These are phyloP conservation scores for Centropus unirufus DNA, from an alignment of 2,113 vertebrate genomes.

Conservation along the genomic window DNA sequence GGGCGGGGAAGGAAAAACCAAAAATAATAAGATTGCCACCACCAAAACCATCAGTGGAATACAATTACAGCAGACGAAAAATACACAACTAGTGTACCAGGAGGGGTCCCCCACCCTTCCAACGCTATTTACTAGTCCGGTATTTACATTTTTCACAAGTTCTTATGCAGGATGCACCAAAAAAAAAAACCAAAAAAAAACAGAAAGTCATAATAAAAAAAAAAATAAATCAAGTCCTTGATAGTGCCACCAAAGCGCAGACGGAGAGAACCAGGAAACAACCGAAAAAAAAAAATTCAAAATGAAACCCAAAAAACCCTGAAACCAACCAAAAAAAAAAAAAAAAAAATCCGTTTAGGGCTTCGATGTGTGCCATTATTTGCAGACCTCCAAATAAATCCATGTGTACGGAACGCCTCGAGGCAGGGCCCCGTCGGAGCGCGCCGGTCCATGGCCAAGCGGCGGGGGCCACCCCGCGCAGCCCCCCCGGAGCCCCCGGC, in stretches of 20 bases:
- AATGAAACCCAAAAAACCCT: neutral
- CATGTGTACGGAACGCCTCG: neutral
- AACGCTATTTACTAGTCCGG: conserved; percentile 79
- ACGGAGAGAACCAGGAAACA: conserved; percentile 23
- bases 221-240: conserved; percentile 37
- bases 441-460: neutral
- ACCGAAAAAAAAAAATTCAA: neutral
- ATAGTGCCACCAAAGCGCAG: conserved; percentile 60
- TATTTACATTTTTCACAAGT: conserved; percentile 96
- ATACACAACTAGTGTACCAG: conserved; percentile 83
- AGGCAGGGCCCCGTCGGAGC: neutral
- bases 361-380: conserved; percentile 4
- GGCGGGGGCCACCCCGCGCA: neutral
- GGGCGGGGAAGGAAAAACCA: neutral
- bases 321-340: neutral
- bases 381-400: conserved; percentile 51
- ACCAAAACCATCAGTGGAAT: conserved; percentile 74
- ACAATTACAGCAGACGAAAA: conserved; percentile 81
- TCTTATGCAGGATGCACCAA: conserved; percentile 62
- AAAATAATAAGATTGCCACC: conserved; percentile 56
- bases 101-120: conserved; percentile 53
- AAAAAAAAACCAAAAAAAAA: neutral
- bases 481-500: neutral
- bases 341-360: neutral
- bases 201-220: conserved; percentile 16